These are phyloP conservation scores for Pogoniulus pusillus DNA, from an alignment of 2,797 vertebrate genomes.

Conservation along the genomic window DNA sequence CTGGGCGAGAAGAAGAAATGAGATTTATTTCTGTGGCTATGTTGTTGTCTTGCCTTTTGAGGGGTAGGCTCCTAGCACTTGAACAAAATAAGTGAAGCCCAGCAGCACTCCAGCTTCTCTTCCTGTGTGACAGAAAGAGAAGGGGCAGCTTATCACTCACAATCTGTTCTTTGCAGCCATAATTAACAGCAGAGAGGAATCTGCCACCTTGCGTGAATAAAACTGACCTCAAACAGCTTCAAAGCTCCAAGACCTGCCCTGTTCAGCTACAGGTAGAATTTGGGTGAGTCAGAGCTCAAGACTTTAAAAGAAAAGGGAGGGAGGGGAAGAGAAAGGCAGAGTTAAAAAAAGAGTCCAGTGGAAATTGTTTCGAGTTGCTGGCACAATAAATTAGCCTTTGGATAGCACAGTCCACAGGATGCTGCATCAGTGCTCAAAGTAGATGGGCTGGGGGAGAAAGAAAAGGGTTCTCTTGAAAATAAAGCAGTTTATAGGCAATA, in stretches of 20 bases:
- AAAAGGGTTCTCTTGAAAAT: background rate
- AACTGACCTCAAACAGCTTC: background rate
- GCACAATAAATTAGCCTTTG: background rate
- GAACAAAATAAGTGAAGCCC: background rate
- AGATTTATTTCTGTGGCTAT: background rate
- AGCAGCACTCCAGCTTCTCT: background rate
- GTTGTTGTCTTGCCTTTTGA: background rate
- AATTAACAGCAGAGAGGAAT: background rate
- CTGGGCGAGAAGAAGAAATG: background rate
- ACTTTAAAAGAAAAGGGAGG: background rate
- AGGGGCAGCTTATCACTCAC: background rate
- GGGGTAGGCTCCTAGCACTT: background rate
- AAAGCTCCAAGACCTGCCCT: background rate
- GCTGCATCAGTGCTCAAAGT: background rate
- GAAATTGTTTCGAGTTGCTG: background rate
- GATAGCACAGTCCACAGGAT: background rate
- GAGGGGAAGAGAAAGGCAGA: background rate
- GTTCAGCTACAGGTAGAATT: background rate
- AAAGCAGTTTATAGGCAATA: background rate
- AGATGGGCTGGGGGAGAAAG: background rate
- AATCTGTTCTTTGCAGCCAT: background rate
- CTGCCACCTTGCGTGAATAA: background rate
- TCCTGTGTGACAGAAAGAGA: background rate
- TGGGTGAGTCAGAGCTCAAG: background rate
- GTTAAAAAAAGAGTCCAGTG: no score